These are phyloP conservation scores for Drosophila ercepeae DNA, from an alignment of 1,140 invertebrate species.

Conservation along the genomic window DNA sequence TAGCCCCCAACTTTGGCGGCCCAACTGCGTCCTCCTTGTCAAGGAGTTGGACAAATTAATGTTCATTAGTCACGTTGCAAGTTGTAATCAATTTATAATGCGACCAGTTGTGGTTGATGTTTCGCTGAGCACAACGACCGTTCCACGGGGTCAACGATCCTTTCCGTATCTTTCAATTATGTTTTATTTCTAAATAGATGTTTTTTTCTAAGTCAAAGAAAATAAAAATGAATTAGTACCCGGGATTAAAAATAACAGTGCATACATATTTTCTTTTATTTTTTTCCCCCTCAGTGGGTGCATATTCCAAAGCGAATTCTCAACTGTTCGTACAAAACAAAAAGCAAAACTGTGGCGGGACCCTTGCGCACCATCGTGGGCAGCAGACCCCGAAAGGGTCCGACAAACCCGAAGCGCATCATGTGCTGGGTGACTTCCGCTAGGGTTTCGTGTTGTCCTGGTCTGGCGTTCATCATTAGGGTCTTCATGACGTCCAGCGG, in stretches of 20 bases:
- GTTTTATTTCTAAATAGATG: not conserved
- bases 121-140: constrained; percentile 8
- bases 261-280: not conserved
- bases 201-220: too few species aligned
- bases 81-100: constrained; percentile 75
- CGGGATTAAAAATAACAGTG: too few species aligned
- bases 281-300: constrained; percentile 2
- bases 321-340: constrained; percentile 51
- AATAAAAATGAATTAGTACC: too few species aligned
- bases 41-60: constrained; percentile 74
- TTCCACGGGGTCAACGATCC: constrained; percentile 31
- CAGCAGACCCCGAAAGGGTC: constrained; percentile 35
- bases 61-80: constrained; percentile 76
- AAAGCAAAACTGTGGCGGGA: constrained; percentile 40
- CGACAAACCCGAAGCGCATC: constrained; percentile 37
- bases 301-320: constrained; percentile 37
- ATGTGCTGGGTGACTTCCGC: constrained; percentile 14
- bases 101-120: constrained; percentile 72
- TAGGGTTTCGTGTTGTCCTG: constrained; percentile 9
- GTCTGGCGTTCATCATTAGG: constrained; percentile 44
- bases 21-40: constrained; percentile 48
- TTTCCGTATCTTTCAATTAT: not conserved
- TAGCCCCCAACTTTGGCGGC: constrained; percentile 48
- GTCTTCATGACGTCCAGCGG: constrained; percentile 55
- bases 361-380: constrained; percentile 39